Evolutionary conservation across 2,113 vertebrate genomes (phyloP).

Genomic region (Nicator chloris): DNA sequence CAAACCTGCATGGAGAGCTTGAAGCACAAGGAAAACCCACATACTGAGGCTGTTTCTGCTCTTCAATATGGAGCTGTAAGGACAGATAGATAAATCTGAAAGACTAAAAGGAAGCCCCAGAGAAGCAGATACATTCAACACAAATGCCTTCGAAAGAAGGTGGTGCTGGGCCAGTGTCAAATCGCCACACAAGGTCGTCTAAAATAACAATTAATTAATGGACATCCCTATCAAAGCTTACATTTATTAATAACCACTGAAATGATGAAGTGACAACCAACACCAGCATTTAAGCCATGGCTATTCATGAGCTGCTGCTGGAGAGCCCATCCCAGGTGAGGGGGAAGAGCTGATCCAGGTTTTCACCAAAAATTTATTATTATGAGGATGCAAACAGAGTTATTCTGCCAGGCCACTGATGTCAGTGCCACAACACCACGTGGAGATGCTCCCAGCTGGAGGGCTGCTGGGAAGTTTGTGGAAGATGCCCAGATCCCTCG

Average conservation of each 20-base stretch:
- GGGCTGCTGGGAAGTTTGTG: neutral
- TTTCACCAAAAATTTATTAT: neutral
- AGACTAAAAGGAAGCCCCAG: neutral
- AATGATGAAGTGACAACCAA: neutral
- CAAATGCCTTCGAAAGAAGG: neutral
- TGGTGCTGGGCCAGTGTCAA: neutral
- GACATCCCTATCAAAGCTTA: neutral
- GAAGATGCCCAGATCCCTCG: neutral
- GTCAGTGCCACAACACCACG: neutral
- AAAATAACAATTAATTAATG: neutral
- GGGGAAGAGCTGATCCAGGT: neutral
- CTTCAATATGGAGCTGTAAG: neutral
- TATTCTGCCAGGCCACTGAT: neutral
- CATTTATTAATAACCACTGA: neutral
- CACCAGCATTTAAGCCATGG: neutral
- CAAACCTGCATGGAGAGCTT: neutral
- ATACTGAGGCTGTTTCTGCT: neutral
- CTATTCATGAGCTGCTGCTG: neutral
- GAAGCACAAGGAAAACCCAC: neutral
- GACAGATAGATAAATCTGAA: neutral
- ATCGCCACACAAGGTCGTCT: rapidly evolving
- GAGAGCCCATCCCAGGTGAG: neutral
- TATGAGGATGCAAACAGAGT: neutral
- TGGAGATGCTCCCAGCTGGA: neutral
- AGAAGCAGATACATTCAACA: neutral